Conservation (phyloP, 1,140 invertebrate species). For the Caerostris extrusa region DNA sequence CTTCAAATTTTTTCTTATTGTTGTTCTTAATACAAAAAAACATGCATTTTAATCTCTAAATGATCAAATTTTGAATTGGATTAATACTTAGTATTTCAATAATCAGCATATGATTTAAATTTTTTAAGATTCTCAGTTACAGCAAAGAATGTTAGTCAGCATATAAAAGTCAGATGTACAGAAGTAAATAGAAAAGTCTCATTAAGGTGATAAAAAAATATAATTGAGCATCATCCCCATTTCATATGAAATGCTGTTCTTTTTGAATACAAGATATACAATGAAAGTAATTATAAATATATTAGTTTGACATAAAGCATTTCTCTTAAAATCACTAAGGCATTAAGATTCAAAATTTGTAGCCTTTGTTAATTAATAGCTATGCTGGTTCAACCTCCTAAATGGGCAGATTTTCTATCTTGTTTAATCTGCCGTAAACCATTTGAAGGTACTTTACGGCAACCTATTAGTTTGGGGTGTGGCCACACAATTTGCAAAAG, state of each 20-base stretch:
- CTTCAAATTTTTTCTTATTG: too few relatives aligned
- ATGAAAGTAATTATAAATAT: background rate
- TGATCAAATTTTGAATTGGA: too few relatives aligned
- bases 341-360: too few relatives aligned
- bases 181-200: background rate
- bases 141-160: background rate
- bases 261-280: background rate
- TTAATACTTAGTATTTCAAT: too few relatives aligned
- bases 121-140: background rate
- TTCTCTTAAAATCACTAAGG: too few relatives aligned
- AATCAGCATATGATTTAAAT: too few relatives aligned
- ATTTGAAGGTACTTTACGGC: constrained; percentile 90
- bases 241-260: constrained; percentile 5
- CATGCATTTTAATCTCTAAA: too few relatives aligned
- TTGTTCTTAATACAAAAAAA: too few relatives aligned
- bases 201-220: background rate
- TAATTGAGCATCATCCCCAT: constrained; percentile 2
- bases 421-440: constrained; percentile 97
- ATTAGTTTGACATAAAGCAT: too few relatives aligned
- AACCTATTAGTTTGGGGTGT: constrained; percentile 95
- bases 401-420: constrained; percentile 97
- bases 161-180: background rate
- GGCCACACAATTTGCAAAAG: constrained; percentile 96
- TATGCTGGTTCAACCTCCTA: constrained; percentile 98
- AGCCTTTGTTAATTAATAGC: background rate